A percentile compares a stretch with the other conserved stretches of the same genome.
Conservation (phyloP, 2,797 vertebrate genomes). For the Notolepis coatsorum region DNA sequence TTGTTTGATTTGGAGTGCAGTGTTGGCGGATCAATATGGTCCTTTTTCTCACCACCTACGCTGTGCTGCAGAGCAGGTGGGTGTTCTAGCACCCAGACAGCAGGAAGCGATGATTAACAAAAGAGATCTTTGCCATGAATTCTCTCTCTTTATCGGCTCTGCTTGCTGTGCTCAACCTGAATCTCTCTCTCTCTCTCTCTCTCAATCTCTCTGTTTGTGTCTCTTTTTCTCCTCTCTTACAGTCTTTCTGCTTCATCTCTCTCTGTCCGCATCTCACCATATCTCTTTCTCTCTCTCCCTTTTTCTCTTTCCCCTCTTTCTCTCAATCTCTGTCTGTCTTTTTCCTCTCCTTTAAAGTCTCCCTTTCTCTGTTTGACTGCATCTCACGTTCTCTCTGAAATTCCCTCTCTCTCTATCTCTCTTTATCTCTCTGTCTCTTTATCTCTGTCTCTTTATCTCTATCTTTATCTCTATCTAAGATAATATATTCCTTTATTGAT, state of each 20-base stretch:
- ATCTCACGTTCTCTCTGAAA: too few species aligned
- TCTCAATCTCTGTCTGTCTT: too few species aligned
- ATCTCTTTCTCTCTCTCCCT: too few species aligned
- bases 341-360: constrained; percentile 13
- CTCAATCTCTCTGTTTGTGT: constrained; percentile 4
- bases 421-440: too few species aligned
- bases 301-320: constrained; percentile 29
- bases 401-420: too few species aligned
- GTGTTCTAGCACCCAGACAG: constrained; percentile 47
- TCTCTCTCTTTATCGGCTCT: neutral
- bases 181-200: neutral
- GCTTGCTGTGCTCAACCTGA: neutral
- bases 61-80: constrained; percentile 51
- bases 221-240: constrained; percentile 12
- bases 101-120: constrained; percentile 35
- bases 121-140: constrained; percentile 32
- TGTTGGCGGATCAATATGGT: constrained; percentile 35
- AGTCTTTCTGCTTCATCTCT: constrained; percentile 15
- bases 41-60: constrained; percentile 36
- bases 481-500: too few species aligned
- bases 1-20: constrained; percentile 43
- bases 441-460: too few species aligned
- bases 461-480: too few species aligned
- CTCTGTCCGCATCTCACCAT: too few species aligned
- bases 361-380: neutral